A percentile compares a stretch with the other conserved stretches of the same genome.
Conservation (phyloP, 2,113 vertebrate genomes). For the Silurus asotus region DNA sequence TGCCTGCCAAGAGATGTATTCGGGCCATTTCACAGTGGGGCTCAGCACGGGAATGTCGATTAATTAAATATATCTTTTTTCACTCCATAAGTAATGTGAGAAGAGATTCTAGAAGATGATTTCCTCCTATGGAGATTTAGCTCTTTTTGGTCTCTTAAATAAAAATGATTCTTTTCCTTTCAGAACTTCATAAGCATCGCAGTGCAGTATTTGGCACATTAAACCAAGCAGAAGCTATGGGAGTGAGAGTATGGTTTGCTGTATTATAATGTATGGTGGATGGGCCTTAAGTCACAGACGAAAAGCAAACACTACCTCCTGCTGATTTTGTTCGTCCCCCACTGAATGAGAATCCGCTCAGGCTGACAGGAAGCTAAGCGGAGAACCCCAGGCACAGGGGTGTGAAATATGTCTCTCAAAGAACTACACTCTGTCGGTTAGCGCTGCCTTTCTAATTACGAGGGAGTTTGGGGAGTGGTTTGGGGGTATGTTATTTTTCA, state of each 20-base stretch:
- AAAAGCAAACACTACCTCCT: constrained; percentile 14
- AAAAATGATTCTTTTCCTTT: background rate
- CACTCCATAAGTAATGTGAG: background rate
- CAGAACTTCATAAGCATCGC: background rate
- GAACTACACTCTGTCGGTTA: constrained; percentile 14
- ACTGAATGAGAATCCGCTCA: background rate
- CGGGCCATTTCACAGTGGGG: constrained; percentile 22
- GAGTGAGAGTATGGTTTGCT: background rate
- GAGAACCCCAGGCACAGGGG: constrained; percentile 13
- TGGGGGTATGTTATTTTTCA: constrained; percentile 23
- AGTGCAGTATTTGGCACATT: background rate
- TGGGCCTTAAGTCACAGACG: background rate
- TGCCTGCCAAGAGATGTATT: constrained; percentile 35
- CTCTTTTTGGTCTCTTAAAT: background rate
- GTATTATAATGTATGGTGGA: background rate
- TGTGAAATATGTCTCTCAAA: constrained; percentile 40
- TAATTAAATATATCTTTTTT: constrained; percentile 30
- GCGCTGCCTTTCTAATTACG: constrained; percentile 43
- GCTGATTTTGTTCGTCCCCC: constrained; percentile 27
- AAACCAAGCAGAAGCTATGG: too few species aligned
- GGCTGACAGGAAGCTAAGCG: constrained; percentile 36
- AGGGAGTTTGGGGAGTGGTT: background rate
- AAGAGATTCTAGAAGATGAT: constrained; percentile 1
- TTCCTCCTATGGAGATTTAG: background rate
- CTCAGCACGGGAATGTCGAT: constrained; percentile 10